A percentile compares a stretch with the other conserved stretches of the same genome.
Evolutionary conservation across 2,113 vertebrate species (phyloP).

Genomic region (Dasyprocta punctata): DNA sequence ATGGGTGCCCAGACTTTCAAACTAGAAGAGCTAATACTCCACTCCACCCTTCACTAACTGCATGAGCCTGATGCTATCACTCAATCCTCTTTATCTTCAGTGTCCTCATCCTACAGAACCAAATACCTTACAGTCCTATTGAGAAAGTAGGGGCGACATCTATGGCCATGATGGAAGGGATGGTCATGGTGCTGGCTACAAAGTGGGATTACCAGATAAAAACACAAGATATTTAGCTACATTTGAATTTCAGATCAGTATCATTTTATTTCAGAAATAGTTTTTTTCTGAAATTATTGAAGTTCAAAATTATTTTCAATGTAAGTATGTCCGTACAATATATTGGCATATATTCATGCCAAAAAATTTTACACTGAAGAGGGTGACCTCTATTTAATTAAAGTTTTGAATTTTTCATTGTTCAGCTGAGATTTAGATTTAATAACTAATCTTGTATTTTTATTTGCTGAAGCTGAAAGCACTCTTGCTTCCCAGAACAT

Average conservation of each 20-base stretch:
- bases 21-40: neutral
- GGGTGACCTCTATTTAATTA: neutral
- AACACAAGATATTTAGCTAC: neutral
- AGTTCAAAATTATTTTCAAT: neutral
- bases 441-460: neutral
- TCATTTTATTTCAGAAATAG: neutral
- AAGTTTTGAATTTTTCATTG: neutral
- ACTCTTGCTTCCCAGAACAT: neutral
- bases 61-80: neutral
- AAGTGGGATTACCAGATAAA: neutral
- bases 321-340: neutral
- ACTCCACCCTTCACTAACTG: neutral
- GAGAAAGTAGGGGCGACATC: neutral
- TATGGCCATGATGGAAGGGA: neutral
- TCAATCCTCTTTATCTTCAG: neutral
- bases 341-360: neutral
- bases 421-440: conserved; percentile 4
- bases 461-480: neutral
- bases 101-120: neutral
- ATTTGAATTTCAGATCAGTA: conserved; percentile 8
- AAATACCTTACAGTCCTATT: neutral
- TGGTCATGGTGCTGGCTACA: neutral
- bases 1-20: neutral
- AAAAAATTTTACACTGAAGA: neutral
- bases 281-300: neutral